These are phyloP conservation scores for Sakesphorus luctuosus DNA, from an alignment of 2,113 vertebrate species.

Conservation along the genomic window DNA sequence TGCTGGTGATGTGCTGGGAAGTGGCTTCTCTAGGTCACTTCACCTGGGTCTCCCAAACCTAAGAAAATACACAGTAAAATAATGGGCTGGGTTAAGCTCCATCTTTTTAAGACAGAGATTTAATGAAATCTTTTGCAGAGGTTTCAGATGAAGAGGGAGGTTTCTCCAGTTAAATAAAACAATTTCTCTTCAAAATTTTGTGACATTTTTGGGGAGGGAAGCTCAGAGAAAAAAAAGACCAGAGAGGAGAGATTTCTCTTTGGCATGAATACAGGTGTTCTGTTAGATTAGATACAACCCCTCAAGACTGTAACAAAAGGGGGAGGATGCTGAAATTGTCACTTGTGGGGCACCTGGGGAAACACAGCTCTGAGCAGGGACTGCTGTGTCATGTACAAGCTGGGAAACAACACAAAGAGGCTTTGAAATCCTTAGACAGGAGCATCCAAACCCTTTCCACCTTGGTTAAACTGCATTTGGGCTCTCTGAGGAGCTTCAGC, in stretches of 20 bases:
- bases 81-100: neutral
- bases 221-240: neutral
- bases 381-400: rapidly evolving
- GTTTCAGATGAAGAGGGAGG: neutral
- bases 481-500: neutral
- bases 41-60: neutral
- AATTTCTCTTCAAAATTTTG: neutral
- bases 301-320: rapidly evolving
- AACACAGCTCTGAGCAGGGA: rapidly evolving
- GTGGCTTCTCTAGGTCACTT: neutral
- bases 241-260: neutral
- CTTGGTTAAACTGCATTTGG: neutral
- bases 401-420: neutral
- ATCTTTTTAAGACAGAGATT: neutral
- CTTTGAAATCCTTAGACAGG: neutral
- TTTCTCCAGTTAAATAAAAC: neutral
- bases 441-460: neutral
- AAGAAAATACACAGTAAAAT: neutral
- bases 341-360: neutral
- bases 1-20: neutral
- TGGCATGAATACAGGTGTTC: too few species aligned
- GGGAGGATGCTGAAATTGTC: neutral
- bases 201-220: neutral
- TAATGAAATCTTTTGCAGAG: neutral
- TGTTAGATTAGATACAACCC: neutral